Evolutionary conservation across 1,140 invertebrate species (phyloP), one percentile per base, ranked within the genome.

Genomic region (Dendroctonus valens): DNA sequence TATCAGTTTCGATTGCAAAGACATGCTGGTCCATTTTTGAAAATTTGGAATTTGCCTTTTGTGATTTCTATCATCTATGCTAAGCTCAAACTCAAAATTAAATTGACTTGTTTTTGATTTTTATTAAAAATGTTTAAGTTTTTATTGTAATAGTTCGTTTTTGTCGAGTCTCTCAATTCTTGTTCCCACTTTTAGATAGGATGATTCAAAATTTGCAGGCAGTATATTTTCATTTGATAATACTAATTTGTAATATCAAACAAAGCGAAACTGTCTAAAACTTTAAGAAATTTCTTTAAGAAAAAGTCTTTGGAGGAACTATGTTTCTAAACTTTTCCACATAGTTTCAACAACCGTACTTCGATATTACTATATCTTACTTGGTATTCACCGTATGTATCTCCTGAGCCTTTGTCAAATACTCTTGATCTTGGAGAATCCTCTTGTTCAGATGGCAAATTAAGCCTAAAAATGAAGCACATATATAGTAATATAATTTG

Each of bases 331-430:
- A 46, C 3, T 11, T 46, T 46, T 46, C 3, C 3, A 4, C 12
- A 46, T 11, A 46, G 4, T 46, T 2, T 14, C 4, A 11, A 46
- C 1, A 2, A 46, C 9, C 44, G 9, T 4, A 46, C 12, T 2
- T 9, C 44, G 12, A 46, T 2, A 46, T 46, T 46, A 12, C 3
- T 11, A 46, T 11, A 12, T 55, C 52, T 60, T 67, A 67, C 59
- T 6, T 40, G 51, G 38, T 44, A 39, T 8, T 44, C 7, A 48
- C 50, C 15, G 53, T 62, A 66, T 5, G 41, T 63, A 38, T 67
- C 69, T 39, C 59, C 60, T 11, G 60, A 70, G 5, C 60, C 65
- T 63, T 51, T 70, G 6, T 70, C 65, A 39, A 38, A 41, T 44
- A 8, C 15, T 48, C 44, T 49, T 0, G 14, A 7, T 12, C 44